Evolutionary conservation across 2,113 vertebrate genomes (phyloP).

Genomic region (Arothron firmamentum): DNA sequence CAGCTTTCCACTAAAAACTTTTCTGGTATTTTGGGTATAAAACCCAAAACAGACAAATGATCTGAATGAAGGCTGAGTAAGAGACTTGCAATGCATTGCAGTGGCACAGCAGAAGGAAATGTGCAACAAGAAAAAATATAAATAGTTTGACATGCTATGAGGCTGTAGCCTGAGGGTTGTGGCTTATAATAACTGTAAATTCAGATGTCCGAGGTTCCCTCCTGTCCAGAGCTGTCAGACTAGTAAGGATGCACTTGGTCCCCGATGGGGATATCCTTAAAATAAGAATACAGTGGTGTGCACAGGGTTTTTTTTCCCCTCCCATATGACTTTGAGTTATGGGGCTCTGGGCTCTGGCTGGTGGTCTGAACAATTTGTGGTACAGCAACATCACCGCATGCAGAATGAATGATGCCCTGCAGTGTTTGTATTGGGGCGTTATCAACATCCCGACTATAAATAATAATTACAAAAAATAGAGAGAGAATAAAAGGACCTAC

Average conservation of each 20-base stretch:
- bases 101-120: conserved; percentile 46
- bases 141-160: conserved; percentile 62
- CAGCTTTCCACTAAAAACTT: conserved; percentile 56
- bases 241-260: conserved; percentile 63
- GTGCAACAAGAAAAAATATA: conserved; percentile 56
- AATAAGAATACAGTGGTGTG: conserved; percentile 65
- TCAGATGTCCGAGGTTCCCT: conserved; percentile 61
- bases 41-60: conserved; percentile 58
- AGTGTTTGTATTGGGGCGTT: conserved; percentile 80
- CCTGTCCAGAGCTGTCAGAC: conserved; percentile 56
- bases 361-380: conserved; percentile 80
- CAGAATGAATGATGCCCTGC: conserved; percentile 76
- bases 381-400: conserved; percentile 69
- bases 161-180: conserved; percentile 56
- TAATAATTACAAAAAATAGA: conserved; percentile 75
- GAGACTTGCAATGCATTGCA: conserved; percentile 59
- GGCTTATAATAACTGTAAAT: conserved; percentile 72
- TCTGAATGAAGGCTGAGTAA: conserved; percentile 58
- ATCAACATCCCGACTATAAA: conserved; percentile 80
- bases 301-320: conserved; percentile 62
- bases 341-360: conserved; percentile 75
- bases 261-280: conserved; percentile 67
- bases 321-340: conserved; percentile 78
- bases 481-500: conserved; percentile 35
- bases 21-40: conserved; percentile 39